Base-by-base conservation (phyloP, 2,888 invertebrate genomes). In the Callyntrura guangdongensis region DNA sequence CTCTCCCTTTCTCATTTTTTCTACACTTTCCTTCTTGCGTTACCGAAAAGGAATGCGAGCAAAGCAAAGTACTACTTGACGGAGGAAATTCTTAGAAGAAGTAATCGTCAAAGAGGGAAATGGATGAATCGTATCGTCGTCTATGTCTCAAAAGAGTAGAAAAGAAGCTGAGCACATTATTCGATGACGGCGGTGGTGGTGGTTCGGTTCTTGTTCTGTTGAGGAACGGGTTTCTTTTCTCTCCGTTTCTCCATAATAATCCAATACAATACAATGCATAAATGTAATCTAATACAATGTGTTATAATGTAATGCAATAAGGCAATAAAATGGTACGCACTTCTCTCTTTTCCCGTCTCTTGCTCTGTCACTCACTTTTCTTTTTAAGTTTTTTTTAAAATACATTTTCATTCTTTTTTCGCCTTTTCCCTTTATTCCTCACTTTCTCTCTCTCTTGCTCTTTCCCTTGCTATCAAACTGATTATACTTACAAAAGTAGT, bases 211-310 rank as follows among this genome's bases (percentile, higher is more conserved):
- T 77, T 77, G 22, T 27, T 69, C 61, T 72, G n/a, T 17, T 17
- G 45, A 45, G 25, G 12, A 77, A 74, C 74, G 20, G 72, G 47
- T 17, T 47, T 20, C n/a, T 25, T 61, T 61, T 36, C 12, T 36
- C 12, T 67, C 17, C 36, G 47, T 14, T 47, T 25, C 64, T 64
- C 86, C 67, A 82, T 91, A 91, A 2, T 36, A 36, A 89, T 91
- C 77, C 77, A 89, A 87, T 90, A 82, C 88, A 91, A 91, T 90
- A 86, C 90, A 91, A 90, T 86, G 91, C 88, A 90, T 92, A 92
- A 67, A 91, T 92, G 88, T 81, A 91, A 90, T 92, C 88, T 89
- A 89, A 91, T 89, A 72, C 86, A 89, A 86, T 91, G 91, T 88
- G 91, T 91, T 88, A 89, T 89, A 89, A 89, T 89, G 91, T 83